A percentile compares a stretch with the other conserved stretches of the same genome.
Conservation (phyloP, 2,888 invertebrate genomes). For the Platycheirus rosarum region DNA sequence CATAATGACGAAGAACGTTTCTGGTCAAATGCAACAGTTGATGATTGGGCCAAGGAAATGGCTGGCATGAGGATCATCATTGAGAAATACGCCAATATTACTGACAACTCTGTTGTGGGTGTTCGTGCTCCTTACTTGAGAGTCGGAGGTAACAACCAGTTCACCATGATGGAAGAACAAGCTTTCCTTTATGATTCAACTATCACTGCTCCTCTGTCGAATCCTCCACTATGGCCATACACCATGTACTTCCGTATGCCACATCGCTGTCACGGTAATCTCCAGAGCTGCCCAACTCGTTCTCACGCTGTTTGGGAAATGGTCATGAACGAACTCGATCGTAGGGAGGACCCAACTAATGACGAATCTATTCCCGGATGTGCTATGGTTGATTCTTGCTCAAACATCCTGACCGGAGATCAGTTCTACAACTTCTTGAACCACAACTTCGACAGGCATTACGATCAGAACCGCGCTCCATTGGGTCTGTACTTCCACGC, state of each 20-base stretch:
- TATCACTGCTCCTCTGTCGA: slow-evolving; percentile 94
- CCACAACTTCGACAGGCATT: slow-evolving; percentile 96
- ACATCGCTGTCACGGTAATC: slow-evolving; percentile 95
- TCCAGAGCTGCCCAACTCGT: slow-evolving; percentile 95
- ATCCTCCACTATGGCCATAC: slow-evolving; percentile 98
- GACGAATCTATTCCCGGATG: slow-evolving; percentile 95
- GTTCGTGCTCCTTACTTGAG: slow-evolving; percentile 94
- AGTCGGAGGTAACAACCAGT: slow-evolving; percentile 97
- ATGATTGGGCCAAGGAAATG: slow-evolving; percentile 97
- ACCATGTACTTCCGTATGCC: slow-evolving; percentile 99
- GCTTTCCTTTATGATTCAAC: slow-evolving; percentile 98
- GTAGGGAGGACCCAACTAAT: slow-evolving; percentile 94
- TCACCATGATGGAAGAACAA: slow-evolving; percentile 98
- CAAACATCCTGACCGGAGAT: slow-evolving; percentile 94
- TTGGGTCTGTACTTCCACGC: slow-evolving; percentile 96
- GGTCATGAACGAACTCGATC: slow-evolving; percentile 96
- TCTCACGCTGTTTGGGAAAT: slow-evolving; percentile 98
- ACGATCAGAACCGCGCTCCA: slow-evolving; percentile 94
- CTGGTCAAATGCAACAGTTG: slow-evolving; percentile 96
- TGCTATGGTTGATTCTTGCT: slow-evolving; percentile 97
- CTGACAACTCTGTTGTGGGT: slow-evolving; percentile 95
- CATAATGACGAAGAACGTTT: slow-evolving; percentile 96
- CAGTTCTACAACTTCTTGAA: slow-evolving; percentile 97
- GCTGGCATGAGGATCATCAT: slow-evolving; percentile 95
- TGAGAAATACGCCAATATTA: slow-evolving; percentile 94